Evolutionary conservation across 1,140 invertebrate genomes (phyloP).

Genomic region (Oryzaephilus surinamensis): DNA sequence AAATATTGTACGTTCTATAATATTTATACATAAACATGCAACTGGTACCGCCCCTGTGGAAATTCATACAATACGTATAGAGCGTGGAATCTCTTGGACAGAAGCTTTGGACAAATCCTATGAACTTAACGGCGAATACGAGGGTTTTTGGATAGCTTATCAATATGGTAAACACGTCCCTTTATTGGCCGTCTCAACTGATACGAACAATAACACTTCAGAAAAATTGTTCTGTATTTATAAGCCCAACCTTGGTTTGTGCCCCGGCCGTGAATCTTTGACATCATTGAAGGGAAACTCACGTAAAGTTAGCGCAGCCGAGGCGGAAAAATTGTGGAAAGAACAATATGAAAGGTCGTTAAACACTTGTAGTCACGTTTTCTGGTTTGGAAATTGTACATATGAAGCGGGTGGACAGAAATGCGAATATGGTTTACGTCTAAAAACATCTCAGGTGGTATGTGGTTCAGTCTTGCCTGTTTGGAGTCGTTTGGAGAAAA

Average conservation of each 20-base stretch:
- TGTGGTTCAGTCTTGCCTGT: constrained; percentile 91
- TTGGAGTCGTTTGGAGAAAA: constrained; percentile 86
- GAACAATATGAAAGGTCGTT: constrained; percentile 80
- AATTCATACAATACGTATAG: constrained; percentile 83
- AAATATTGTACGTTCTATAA: constrained; percentile 60
- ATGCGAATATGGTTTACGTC: constrained; percentile 85
- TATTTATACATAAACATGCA: constrained; percentile 76
- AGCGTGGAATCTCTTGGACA: constrained; percentile 80
- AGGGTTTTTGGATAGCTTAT: constrained; percentile 48
- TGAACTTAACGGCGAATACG: constrained; percentile 53
- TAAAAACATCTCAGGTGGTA: constrained; percentile 86
- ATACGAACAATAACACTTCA: constrained; percentile 41
- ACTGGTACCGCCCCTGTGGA: constrained; percentile 85
- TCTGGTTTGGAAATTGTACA: constrained; percentile 86
- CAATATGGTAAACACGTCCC: constrained; percentile 73
- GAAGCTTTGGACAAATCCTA: constrained; percentile 71
- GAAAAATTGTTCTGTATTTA: constrained; percentile 71
- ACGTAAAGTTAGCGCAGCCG: constrained; percentile 65
- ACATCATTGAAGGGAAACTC: constrained; percentile 90
- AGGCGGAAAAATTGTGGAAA: constrained; percentile 81
- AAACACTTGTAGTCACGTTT: constrained; percentile 80
- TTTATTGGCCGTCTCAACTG: constrained; percentile 45
- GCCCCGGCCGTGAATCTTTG: constrained; percentile 75
- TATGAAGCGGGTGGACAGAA: constrained; percentile 63
- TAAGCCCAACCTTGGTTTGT: constrained; percentile 62